Evolutionary conservation across 2,113 vertebrate genomes (phyloP).

Genomic region (Cettia cetti): DNA sequence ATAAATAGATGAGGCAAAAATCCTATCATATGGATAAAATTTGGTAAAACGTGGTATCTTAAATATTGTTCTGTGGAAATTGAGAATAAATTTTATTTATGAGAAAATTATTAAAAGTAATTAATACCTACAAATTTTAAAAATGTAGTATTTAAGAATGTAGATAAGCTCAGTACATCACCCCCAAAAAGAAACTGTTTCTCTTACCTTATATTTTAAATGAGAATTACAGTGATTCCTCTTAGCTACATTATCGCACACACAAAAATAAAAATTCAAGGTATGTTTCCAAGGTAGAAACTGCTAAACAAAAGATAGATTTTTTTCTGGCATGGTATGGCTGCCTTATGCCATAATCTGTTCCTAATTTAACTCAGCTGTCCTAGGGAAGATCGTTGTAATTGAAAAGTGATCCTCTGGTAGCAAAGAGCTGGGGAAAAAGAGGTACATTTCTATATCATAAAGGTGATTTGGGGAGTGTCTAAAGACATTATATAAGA

Average conservation of each 20-base stretch:
- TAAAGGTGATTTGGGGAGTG: neutral
- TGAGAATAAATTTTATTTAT: neutral
- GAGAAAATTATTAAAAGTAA: neutral
- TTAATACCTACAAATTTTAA: neutral
- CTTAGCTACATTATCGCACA: neutral
- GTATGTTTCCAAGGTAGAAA: constrained; percentile 19
- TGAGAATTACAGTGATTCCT: neutral
- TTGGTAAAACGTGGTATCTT: neutral
- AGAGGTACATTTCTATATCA: neutral
- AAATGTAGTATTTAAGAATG: neutral
- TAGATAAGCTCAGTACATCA: neutral
- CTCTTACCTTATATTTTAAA: neutral
- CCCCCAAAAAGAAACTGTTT: neutral
- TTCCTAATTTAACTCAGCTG: constrained; percentile 32
- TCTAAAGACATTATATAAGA: neutral
- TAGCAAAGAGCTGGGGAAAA: constrained; percentile 1
- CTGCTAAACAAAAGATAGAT: neutral
- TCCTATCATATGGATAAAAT: neutral
- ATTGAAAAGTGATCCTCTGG: constrained; percentile 23
- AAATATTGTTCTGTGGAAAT: neutral
- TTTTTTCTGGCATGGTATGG: neutral
- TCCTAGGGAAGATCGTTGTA: neutral
- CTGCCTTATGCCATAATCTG: constrained; percentile 18
- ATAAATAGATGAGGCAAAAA: neutral
- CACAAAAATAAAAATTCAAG: constrained; percentile 19